Evolutionary conservation across 2,113 vertebrate genomes (phyloP).

Genomic region (Nycticorax nycticorax): DNA sequence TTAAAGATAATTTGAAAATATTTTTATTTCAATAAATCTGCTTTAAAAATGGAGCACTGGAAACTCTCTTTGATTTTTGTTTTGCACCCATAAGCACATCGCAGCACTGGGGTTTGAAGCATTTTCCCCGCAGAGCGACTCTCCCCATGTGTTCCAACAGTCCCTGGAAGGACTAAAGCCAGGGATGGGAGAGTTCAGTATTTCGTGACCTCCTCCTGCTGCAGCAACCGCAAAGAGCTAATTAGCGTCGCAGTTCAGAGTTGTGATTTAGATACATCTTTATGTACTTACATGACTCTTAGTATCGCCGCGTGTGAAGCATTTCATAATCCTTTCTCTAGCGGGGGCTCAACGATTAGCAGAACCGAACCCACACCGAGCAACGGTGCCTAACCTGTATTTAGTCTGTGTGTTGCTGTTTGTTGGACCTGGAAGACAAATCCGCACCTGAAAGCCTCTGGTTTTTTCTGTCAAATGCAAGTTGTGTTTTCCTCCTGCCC

Average conservation of each 20-base stretch:
- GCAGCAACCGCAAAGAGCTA: background rate
- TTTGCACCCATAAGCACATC: fast-evolving
- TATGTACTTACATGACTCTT: background rate
- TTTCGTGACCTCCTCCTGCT: background rate
- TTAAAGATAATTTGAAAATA: background rate
- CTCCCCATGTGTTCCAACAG: fast-evolving
- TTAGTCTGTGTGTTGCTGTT: background rate
- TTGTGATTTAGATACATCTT: background rate
- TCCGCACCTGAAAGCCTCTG: fast-evolving
- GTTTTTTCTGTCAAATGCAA: background rate
- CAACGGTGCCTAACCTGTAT: background rate
- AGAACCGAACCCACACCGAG: background rate
- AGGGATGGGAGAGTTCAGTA: background rate
- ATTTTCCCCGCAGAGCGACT: fast-evolving
- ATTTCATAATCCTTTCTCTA: background rate
- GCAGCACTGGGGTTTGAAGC: background rate
- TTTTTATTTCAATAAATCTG: background rate
- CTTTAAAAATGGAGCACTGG: background rate
- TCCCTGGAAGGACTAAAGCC: background rate
- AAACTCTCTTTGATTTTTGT: fast-evolving
- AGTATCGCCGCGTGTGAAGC: fast-evolving
- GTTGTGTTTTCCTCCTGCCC: background rate
- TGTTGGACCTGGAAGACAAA: background rate
- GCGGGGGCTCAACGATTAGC: fast-evolving
- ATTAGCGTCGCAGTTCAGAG: background rate